A percentile compares a stretch with the other conserved stretches of the same genome.
Conservation (phyloP, 2,113 vertebrate species). For the Loxodonta africana region DNA sequence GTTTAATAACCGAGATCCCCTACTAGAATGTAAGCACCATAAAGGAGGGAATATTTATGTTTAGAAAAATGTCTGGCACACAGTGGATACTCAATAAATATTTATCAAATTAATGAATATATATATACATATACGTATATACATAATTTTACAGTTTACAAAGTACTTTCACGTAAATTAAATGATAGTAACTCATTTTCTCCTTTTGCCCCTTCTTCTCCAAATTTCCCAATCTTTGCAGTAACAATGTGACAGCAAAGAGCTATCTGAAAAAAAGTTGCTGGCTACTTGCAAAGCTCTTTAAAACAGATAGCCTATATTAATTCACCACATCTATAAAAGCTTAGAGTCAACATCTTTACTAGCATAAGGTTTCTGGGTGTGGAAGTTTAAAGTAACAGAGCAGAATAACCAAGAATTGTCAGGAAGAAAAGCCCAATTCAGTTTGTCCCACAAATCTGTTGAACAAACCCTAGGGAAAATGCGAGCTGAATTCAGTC, state of each 20-base stretch:
- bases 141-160: not conserved
- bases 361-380: conserved; percentile 64
- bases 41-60: not conserved
- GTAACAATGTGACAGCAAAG: conserved; percentile 18
- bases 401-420: not conserved
- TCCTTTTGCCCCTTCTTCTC: not conserved
- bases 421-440: conserved; percentile 42
- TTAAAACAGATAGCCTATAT: not conserved
- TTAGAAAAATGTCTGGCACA: conserved; percentile 39
- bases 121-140: too few species aligned
- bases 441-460: not conserved
- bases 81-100: not conserved
- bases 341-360: conserved; percentile 48
- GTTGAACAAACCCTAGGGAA: not conserved
- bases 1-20: not conserved
- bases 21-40: not conserved
- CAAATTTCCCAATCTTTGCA: conserved; percentile 25
- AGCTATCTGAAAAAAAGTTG: conserved; percentile 47
- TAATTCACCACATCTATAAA: conserved; percentile 38
- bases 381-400: conserved; percentile 38
- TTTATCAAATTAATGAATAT: not conserved
- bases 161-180: not conserved
- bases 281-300: conserved; percentile 10
- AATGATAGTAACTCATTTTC: conserved; percentile 22
- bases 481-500: not conserved